Evolutionary conservation across 2,888 invertebrate genomes (phyloP).

Genomic region (Amphimallon solstitiale): DNA sequence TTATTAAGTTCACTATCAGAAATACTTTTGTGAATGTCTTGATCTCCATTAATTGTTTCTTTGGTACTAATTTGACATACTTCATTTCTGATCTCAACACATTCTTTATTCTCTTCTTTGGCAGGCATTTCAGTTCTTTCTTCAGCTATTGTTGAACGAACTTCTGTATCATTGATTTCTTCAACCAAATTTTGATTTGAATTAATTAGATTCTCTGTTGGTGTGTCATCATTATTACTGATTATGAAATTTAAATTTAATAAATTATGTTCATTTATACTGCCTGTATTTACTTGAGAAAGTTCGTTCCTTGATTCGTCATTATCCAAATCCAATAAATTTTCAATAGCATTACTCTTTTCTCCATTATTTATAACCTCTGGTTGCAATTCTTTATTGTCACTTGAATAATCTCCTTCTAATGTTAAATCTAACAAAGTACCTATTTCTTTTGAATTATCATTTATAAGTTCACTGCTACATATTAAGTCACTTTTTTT

Average conservation of each 20-base stretch:
- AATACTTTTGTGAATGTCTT: neutral
- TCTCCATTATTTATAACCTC: conserved; percentile 3
- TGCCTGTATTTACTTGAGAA: neutral
- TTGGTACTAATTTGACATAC: neutral
- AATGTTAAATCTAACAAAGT: conserved; percentile 12
- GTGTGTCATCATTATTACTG: neutral
- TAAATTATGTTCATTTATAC: conserved; percentile 53
- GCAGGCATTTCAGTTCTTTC: neutral
- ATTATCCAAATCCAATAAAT: conserved; percentile 29
- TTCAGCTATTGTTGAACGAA: no score
- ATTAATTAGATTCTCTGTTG: neutral
- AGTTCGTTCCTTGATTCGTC: neutral
- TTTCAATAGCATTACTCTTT: conserved; percentile 11
- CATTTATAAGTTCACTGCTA: conserved; percentile 1
- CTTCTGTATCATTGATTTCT: neutral
- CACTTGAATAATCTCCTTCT: conserved; percentile 6
- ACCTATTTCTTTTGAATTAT: conserved; percentile 5
- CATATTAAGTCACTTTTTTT: neutral
- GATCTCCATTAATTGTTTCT: neutral
- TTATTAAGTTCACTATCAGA: neutral
- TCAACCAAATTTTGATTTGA: neutral
- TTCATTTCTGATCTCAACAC: neutral
- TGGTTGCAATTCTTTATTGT: conserved; percentile 4
- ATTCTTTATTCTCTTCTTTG: neutral
- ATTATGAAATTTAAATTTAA: conserved; percentile 49